Evolutionary conservation across 2,113 vertebrate species (phyloP).

Genomic region (Motacilla tschutschensis): DNA sequence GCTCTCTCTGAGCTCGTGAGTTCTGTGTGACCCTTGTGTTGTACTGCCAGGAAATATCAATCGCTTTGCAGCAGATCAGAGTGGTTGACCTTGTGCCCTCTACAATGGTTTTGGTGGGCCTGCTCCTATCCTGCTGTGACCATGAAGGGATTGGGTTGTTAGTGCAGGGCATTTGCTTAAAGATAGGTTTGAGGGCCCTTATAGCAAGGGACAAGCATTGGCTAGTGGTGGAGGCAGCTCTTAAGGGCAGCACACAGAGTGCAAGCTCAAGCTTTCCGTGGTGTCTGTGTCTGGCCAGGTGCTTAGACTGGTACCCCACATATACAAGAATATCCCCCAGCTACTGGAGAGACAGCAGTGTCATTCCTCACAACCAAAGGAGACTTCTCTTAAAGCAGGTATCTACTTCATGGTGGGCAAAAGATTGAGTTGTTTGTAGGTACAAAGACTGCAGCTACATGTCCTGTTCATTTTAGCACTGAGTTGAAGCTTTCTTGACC

Average conservation of each 20-base stretch:
- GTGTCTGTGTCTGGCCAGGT: neutral
- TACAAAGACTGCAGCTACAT: neutral
- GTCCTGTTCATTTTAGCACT: neutral
- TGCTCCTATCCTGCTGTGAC: neutral
- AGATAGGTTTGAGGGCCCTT: neutral
- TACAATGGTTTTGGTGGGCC: neutral
- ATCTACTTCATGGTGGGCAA: neutral
- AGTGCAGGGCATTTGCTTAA: neutral
- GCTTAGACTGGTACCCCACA: neutral
- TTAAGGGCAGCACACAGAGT: neutral
- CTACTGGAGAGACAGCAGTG: neutral
- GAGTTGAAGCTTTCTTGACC: slow-evolving; percentile 8
- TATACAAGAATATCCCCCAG: neutral
- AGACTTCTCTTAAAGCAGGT: neutral
- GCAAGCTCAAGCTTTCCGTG: neutral
- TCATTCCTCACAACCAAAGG: neutral
- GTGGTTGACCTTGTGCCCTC: neutral
- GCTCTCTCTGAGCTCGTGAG: neutral
- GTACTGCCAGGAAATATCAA: neutral
- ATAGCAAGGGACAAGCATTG: neutral
- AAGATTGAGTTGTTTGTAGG: neutral
- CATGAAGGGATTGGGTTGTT: neutral
- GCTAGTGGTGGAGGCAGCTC: neutral
- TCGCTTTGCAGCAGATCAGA: neutral
- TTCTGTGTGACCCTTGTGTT: neutral